A percentile compares a stretch with the other conserved stretches of the same genome.
These are phyloP conservation scores for Achroia grisella DNA, from an alignment of 1,140 invertebrate species.

Conservation along the genomic window DNA sequence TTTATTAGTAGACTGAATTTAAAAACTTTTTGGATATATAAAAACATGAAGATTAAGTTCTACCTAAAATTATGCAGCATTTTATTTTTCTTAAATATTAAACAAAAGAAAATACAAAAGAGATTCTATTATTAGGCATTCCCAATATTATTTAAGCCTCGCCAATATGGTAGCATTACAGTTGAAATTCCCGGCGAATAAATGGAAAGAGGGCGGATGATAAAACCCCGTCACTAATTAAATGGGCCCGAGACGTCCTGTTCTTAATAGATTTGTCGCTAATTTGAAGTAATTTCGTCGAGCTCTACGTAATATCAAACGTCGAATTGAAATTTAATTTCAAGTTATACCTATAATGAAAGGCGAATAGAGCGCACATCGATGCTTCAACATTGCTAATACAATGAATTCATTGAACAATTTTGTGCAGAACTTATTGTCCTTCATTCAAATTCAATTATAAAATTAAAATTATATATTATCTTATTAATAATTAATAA, in stretches of 20 bases:
- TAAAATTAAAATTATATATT: too few relatives aligned
- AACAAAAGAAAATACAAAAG: conserved; percentile 20
- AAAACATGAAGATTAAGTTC: too few relatives aligned
- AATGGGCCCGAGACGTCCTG: conserved; percentile 50
- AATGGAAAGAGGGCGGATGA: conserved; percentile 47
- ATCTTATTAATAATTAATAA: too few relatives aligned
- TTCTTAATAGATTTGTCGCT: conserved; percentile 63
- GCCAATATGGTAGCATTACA: conserved; percentile 44
- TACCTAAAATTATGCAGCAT: conserved; percentile 6
- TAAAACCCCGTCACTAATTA: conserved; percentile 68
- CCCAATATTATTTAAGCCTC: conserved; percentile 52
- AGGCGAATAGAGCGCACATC: too few relatives aligned
- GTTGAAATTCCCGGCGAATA: conserved; percentile 40
- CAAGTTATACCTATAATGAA: conserved; percentile 3
- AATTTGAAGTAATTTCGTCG: conserved; percentile 49
- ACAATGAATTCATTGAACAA: too few relatives aligned
- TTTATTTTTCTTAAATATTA: conserved; percentile 4
- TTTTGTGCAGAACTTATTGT: too few relatives aligned
- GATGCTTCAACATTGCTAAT: too few relatives aligned
- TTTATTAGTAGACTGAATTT: too few relatives aligned
- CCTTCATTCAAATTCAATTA: too few relatives aligned
- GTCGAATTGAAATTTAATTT: conserved; percentile 32
- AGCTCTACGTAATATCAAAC: conserved; percentile 36
- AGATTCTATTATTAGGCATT: conserved; percentile 33
- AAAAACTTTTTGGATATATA: too few relatives aligned